Evolutionary conservation across 1,140 invertebrate species (phyloP).

Genomic region (Eriosoma lanigerum): DNA sequence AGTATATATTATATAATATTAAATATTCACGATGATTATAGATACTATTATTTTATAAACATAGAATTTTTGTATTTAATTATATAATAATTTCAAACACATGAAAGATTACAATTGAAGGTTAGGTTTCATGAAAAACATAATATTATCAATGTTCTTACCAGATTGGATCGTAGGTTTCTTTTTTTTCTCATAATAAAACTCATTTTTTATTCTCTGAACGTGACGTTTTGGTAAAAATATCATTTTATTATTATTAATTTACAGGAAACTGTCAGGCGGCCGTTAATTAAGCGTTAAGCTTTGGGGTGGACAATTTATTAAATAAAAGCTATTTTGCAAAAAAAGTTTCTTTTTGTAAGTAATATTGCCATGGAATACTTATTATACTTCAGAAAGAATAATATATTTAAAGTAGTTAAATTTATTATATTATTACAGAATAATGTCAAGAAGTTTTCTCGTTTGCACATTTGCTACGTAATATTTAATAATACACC

Average conservation of each 20-base stretch:
- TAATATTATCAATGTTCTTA: constrained; percentile 5
- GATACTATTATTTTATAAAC: too few species aligned
- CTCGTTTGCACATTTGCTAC: too few species aligned
- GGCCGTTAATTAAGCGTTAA: constrained; percentile 21
- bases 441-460: not conserved
- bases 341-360: constrained; percentile 3
- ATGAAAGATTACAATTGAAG: not conserved
- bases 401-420: not conserved
- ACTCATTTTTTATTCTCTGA: not conserved
- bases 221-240: constrained; percentile 12
- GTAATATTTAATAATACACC: too few species aligned
- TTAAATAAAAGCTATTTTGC: constrained; percentile 18
- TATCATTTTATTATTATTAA: constrained; percentile 27
- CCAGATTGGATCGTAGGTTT: not conserved
- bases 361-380: not conserved
- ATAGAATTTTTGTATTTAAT: too few species aligned
- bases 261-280: not conserved
- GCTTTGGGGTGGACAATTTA: not conserved
- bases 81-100: not conserved
- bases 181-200: not conserved
- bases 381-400: not conserved
- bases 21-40: too few species aligned
- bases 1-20: too few species aligned
- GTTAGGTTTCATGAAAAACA: not conserved
- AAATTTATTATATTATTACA: not conserved